Percentiles rank a stretch among this genome's conserved stretches.
Conservation (phyloP, 2,797 vertebrate species). For the Anolis apletophallus region DNA sequence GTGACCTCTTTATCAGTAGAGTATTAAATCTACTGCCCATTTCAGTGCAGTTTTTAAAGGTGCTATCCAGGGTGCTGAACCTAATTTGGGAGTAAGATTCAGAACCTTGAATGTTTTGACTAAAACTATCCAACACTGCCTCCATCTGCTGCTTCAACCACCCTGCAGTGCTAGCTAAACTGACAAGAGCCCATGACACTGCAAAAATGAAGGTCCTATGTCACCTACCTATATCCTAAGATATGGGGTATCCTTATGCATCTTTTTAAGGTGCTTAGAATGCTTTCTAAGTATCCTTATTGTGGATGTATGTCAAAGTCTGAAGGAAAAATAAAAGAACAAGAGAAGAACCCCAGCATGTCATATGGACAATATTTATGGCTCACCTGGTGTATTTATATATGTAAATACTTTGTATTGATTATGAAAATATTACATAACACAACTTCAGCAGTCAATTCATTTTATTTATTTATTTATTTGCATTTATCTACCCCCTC, state of each 20-base stretch:
- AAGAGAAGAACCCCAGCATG: conserved; percentile 13
- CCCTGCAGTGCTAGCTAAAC: neutral
- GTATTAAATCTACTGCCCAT: neutral
- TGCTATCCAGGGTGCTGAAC: too few relatives aligned
- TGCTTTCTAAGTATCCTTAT: neutral
- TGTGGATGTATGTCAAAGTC: neutral
- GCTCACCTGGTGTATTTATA: conserved; percentile 22
- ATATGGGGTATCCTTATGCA: neutral
- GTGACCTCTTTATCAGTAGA: neutral
- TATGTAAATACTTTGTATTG: conserved; percentile 46
- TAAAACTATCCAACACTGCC: too few relatives aligned
- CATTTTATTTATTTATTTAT: too few relatives aligned
- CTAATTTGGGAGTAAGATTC: too few relatives aligned
- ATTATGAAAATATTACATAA: conserved; percentile 60
- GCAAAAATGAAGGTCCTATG: neutral
- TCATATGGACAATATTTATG: conserved; percentile 25
- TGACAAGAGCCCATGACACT: too few relatives aligned
- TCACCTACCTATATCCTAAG: neutral
- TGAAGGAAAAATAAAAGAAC: conserved; percentile 25
- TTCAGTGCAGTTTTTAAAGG: too few relatives aligned
- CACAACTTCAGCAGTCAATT: conserved; percentile 52
- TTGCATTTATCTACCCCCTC: too few relatives aligned
- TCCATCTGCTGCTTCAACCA: too few relatives aligned
- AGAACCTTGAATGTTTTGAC: too few relatives aligned
- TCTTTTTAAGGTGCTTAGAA: neutral